Evolutionary conservation across 1,140 invertebrate genomes (phyloP).

Genomic region (Drosophila novamexicana): DNA sequence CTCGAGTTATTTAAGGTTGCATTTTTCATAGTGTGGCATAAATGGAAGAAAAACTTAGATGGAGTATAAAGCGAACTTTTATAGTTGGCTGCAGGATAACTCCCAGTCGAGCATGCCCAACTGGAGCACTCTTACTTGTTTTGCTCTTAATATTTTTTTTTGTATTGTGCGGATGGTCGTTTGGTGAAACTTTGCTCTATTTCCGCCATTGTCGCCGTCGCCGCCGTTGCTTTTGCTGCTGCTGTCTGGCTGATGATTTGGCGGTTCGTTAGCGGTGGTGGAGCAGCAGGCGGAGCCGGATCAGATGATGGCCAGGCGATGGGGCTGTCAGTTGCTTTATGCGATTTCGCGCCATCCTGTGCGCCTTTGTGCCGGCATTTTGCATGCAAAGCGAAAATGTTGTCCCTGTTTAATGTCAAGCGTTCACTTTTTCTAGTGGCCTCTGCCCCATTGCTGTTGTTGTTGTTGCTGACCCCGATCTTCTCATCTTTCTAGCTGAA

Average conservation of each 20-base stretch:
- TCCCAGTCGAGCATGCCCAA: neutral
- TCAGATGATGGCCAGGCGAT: constrained; percentile 44
- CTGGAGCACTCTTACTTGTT: neutral
- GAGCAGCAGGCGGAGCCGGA: constrained; percentile 21
- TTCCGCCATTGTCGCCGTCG: constrained; percentile 58
- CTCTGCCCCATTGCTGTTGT: constrained; percentile 33
- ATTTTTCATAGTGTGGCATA: too few species aligned
- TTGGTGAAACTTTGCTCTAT: constrained; percentile 72
- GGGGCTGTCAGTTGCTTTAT: constrained; percentile 74
- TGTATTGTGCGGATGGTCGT: constrained; percentile 43
- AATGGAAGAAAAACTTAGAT: too few species aligned
- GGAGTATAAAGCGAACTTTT: too few species aligned
- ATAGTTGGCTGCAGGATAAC: too few species aligned
- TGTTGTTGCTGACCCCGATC: constrained; percentile 20
- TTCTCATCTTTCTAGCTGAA: constrained; percentile 27
- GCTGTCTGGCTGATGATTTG: constrained; percentile 59
- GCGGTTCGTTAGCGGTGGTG: constrained; percentile 59
- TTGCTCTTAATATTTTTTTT: constrained; percentile 25
- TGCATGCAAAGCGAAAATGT: constrained; percentile 76
- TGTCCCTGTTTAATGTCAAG: constrained; percentile 80
- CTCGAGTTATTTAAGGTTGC: too few species aligned
- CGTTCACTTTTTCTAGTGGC: constrained; percentile 48
- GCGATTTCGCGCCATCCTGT: constrained; percentile 55
- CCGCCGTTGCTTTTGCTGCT: neutral
- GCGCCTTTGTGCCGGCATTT: constrained; percentile 73